These are phyloP conservation scores for Stigmatopora nigra DNA, from an alignment of 2,113 vertebrate genomes.

Conservation along the genomic window DNA sequence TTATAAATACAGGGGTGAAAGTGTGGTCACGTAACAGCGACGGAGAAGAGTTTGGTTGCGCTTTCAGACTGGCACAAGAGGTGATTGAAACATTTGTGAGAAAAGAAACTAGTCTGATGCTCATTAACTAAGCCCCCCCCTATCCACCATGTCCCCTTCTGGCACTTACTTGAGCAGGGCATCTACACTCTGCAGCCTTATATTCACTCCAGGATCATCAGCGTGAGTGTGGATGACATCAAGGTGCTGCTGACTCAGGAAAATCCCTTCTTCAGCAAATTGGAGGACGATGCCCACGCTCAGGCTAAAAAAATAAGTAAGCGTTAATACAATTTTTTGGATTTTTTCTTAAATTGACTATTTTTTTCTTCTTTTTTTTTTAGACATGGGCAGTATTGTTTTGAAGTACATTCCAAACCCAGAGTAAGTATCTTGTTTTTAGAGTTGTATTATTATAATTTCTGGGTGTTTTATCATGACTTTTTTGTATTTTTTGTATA, in stretches of 20 bases:
- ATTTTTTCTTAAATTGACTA: neutral
- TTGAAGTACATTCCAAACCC: constrained; percentile 86
- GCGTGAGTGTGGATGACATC: constrained; percentile 83
- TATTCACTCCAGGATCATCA: constrained; percentile 85
- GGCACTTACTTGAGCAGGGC: constrained; percentile 66
- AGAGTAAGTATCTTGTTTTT: constrained; percentile 69
- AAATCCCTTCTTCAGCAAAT: constrained; percentile 91
- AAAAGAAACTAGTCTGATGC: neutral
- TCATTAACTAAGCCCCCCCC: neutral
- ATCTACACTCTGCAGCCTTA: constrained; percentile 94
- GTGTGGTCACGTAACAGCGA: constrained; percentile 93
- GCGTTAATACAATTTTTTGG: neutral
- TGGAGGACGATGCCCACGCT: constrained; percentile 76
- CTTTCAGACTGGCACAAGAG: constrained; percentile 95
- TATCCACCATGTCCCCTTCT: neutral
- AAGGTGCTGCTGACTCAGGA: constrained; percentile 95
- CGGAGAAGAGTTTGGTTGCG: constrained; percentile 89
- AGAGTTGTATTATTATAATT: neutral
- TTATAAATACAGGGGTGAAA: constrained; percentile 96
- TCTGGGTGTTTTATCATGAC: neutral
- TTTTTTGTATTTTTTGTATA: constrained; percentile 33
- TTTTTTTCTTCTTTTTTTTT: constrained; percentile 28
- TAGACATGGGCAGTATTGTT: constrained; percentile 91
- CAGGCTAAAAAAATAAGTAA: constrained; percentile 86
- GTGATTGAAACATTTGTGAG: constrained; percentile 55